These are phyloP conservation scores for Papilio machaon DNA, from an alignment of 1,140 invertebrate genomes.

Conservation along the genomic window DNA sequence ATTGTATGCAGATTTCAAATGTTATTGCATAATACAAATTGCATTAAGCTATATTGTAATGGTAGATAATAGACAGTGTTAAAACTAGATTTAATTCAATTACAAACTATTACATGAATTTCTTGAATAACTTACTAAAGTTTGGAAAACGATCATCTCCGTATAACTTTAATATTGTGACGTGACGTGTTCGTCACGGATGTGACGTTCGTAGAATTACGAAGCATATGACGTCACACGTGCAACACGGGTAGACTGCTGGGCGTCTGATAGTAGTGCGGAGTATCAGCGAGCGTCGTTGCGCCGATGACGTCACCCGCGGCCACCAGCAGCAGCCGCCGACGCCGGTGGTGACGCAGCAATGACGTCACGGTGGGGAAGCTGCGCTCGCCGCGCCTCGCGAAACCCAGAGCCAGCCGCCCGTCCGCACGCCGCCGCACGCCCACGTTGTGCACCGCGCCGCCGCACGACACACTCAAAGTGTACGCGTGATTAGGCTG, in stretches of 20 bases:
- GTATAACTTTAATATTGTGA: no score
- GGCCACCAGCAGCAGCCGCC: slow-evolving; percentile 67
- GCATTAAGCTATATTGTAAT: background rate
- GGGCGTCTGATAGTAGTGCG: slow-evolving; percentile 72
- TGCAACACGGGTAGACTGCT: slow-evolving; percentile 57
- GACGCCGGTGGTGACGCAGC: slow-evolving; percentile 69
- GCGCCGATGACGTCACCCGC: slow-evolving; percentile 66
- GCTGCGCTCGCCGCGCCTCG: slow-evolving; percentile 66
- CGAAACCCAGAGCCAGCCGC: slow-evolving; percentile 71
- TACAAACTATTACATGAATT: no score
- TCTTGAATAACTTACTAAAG: no score
- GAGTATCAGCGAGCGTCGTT: slow-evolving; percentile 64
- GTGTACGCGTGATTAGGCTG: slow-evolving; percentile 77
- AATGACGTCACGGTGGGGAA: slow-evolving; percentile 71
- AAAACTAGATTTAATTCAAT: background rate
- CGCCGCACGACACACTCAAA: slow-evolving; percentile 69
- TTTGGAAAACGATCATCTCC: no score
- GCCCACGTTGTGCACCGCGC: slow-evolving; percentile 76
- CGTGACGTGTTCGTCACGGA: no score
- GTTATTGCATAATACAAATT: background rate
- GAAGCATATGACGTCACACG: slow-evolving; percentile 3
- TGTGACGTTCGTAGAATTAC: no score
- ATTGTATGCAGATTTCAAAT: background rate
- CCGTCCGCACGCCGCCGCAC: slow-evolving; percentile 70
- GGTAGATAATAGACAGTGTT: background rate